Percentiles rank a stretch among this genome's conserved stretches.
phyloP scores from a whole-genome alignment of 2,888 invertebrate genomes.

The Cosmia pyralina region DNA sequence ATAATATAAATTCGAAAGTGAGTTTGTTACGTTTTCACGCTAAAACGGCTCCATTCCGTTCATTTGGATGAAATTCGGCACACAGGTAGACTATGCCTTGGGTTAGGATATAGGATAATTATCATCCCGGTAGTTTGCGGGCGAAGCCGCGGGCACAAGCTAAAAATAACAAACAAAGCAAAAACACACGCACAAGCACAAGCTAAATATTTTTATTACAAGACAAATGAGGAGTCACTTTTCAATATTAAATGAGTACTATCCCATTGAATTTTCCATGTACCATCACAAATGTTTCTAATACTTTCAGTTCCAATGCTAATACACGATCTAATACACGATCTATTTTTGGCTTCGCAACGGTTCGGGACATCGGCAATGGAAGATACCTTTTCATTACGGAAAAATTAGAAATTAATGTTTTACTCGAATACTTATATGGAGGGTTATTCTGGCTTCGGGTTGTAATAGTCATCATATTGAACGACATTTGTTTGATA shows the following conservation, averaged over 20 bases:
- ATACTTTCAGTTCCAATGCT: constrained; percentile 9
- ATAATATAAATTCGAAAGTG: no score
- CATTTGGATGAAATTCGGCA: no score
- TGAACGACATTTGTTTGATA: constrained; percentile 48
- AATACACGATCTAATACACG: neutral
- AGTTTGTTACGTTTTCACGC: no score
- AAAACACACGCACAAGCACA: no score
- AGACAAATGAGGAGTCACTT: neutral
- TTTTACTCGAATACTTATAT: neutral
- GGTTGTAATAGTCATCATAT: constrained; percentile 28
- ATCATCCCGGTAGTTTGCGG: no score
- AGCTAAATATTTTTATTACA: neutral
- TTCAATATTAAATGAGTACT: neutral
- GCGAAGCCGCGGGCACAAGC: no score
- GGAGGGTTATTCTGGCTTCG: neutral
- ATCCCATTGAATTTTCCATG: neutral
- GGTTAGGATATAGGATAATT: no score
- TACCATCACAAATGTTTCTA: neutral
- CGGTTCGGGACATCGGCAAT: neutral
- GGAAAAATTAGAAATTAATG: neutral
- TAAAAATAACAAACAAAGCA: no score
- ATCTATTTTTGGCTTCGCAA: constrained; percentile 9
- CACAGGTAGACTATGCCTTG: no score
- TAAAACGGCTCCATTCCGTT: no score
- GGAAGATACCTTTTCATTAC: constrained; percentile 1